These are phyloP conservation scores for Passer domesticus DNA, from an alignment of 2,113 vertebrate species.

Conservation along the genomic window DNA sequence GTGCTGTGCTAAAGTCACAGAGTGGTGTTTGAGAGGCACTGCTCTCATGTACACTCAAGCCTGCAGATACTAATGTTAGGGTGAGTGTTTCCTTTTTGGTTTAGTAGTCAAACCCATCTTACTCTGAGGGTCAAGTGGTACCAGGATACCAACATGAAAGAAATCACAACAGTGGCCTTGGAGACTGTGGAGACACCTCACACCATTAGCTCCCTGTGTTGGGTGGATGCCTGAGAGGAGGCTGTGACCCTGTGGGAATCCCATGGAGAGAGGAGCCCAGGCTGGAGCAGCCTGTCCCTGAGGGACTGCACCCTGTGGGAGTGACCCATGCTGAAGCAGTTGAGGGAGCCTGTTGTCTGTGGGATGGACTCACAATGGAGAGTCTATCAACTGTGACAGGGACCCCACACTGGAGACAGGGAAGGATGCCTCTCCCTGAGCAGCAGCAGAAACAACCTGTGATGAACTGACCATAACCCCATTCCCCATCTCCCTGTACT, in stretches of 20 bases:
- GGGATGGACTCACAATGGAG: rapidly evolving
- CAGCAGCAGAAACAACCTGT: background rate
- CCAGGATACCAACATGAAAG: background rate
- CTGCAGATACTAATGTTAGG: background rate
- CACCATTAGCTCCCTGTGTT: background rate
- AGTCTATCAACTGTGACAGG: background rate
- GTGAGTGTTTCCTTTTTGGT: background rate
- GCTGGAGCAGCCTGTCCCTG: background rate
- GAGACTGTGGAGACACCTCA: background rate
- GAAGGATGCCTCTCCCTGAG: background rate
- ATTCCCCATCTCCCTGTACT: background rate
- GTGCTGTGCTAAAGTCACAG: background rate
- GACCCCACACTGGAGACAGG: background rate
- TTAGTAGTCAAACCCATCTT: background rate
- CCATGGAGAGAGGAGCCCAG: rapidly evolving
- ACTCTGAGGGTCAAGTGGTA: background rate
- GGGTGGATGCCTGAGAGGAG: background rate
- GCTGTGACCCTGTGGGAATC: background rate
- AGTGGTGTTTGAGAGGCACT: background rate
- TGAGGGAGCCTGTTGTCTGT: no score
- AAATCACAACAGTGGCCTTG: background rate
- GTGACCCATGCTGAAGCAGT: background rate
- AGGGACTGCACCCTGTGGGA: background rate
- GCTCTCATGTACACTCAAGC: background rate
- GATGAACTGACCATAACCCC: background rate